phyloP scores from a whole-genome alignment of 2,797 vertebrate genomes.

The Arrhamphus sclerolepis region DNA sequence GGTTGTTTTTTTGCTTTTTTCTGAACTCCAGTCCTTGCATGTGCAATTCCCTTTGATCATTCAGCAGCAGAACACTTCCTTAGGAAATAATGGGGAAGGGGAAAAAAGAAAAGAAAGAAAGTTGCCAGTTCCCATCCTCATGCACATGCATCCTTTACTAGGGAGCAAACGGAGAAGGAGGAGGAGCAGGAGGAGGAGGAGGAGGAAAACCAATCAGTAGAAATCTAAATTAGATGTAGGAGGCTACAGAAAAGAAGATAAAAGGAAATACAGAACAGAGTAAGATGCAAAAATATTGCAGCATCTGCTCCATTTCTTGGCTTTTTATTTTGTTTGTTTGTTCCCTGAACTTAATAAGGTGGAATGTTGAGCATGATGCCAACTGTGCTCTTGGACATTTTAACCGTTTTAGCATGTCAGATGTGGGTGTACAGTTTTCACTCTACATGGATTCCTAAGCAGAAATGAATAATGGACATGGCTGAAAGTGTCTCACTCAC shows the following conservation, averaged over 20 bases:
- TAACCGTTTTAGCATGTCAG: not conserved
- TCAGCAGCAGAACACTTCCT: conserved; percentile 24
- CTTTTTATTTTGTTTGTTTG: too few relatives aligned
- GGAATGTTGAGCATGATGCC: too few relatives aligned
- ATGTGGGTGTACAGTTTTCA: too few relatives aligned
- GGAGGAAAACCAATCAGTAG: conserved; percentile 28
- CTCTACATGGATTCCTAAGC: too few relatives aligned
- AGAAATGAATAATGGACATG: not conserved
- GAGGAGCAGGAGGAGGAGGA: conserved; percentile 52
- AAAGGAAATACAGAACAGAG: not conserved
- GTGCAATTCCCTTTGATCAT: conserved; percentile 49
- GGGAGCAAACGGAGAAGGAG: conserved; percentile 38
- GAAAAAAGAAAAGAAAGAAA: conserved; percentile 17
- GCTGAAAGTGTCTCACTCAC: not conserved
- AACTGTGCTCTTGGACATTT: not conserved
- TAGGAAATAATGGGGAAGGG: conserved; percentile 1
- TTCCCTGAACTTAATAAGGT: too few relatives aligned
- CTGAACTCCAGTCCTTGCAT: conserved; percentile 9
- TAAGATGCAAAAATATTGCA: too few relatives aligned
- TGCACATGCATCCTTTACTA: conserved; percentile 21
- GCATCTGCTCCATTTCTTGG: too few relatives aligned
- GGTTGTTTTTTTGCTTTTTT: too few relatives aligned
- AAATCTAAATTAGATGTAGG: conserved; percentile 18
- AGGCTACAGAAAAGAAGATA: conserved; percentile 11
- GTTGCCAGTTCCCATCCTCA: not conserved